Percentiles rank a stretch among this genome's conserved stretches.
Conservation (phyloP, 2,797 vertebrate genomes). For the Falco biarmicus region DNA sequence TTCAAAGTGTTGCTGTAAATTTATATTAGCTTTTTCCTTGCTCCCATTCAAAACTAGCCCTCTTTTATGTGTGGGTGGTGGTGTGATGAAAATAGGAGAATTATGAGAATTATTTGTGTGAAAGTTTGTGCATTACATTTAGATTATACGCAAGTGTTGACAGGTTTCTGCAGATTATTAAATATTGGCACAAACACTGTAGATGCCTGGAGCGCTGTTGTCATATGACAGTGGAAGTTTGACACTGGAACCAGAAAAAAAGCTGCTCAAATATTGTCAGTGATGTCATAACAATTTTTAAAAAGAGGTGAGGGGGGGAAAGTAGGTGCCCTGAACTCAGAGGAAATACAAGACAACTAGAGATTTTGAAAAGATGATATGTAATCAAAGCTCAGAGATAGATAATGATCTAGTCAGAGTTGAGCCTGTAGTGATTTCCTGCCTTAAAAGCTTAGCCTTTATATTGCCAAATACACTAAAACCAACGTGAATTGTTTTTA, state of each 20-base stretch:
- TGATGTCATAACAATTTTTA: background rate
- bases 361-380: background rate
- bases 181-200: background rate
- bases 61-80: background rate
- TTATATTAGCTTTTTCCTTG: background rate
- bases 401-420: background rate
- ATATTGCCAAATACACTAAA: background rate
- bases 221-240: background rate
- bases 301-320: background rate
- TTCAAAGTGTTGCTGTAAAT: background rate
- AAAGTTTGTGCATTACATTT: background rate
- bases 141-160: rapidly evolving
- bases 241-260: background rate
- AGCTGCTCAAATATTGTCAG: background rate
- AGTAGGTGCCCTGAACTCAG: background rate
- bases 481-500: background rate
- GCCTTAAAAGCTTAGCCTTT: background rate
- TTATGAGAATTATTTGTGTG: background rate
- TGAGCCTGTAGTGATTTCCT: background rate
- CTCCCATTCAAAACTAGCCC: background rate
- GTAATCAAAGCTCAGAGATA: background rate
- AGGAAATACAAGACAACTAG: background rate
- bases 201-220: background rate
- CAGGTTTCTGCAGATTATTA: background rate
- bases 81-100: background rate